Evolutionary conservation across 92 coral and sea anemone genomes (phyloP), one percentile per base, ranked within the genome.

Genomic region (Paramuricea clavata): DNA sequence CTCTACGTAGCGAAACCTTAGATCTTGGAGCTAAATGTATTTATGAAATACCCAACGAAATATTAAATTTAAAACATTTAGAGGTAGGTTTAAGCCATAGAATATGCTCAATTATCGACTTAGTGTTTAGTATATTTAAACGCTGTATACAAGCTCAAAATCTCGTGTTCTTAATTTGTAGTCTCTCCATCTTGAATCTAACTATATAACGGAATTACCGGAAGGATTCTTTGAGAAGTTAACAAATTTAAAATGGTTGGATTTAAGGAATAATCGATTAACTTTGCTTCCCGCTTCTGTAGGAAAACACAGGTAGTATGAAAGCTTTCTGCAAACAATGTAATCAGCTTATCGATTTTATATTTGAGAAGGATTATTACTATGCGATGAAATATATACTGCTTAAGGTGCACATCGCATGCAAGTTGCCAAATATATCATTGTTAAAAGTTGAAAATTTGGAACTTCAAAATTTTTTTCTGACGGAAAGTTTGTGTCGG

Each of bases 151-250:
- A 2, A 22, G 27, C 26, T 60, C 11, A 57, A 31, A 19, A 41
- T 52, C 35, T 33, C 16, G 49, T 86, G 25, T 43, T 76, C 43
- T 22, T 47, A 69, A 42, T 68, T 49, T 90, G 31, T 75, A 96
- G 99, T 96, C 93, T 70, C 90, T 96, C 56, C 95, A 96, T 74
- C 78, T 96, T 81, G 97, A 96, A 75, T 98, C 97, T 3, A 96
- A 96, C 85, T 68, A 86, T 19, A 83, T 96, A 35, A 85, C 97
- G 15, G 67, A 81, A 21, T 74, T 96, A 21, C 99, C 99, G 8
- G 96, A 91, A 36, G 90, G 81, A 21, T 72, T 96, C 84, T 96
- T 96, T 76, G 92, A 93, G 76, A 90, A 91, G 82, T 49, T 96
- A 5, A 94, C 98, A 21, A 93, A 87, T 78, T 82, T 96, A 72